Conservation (phyloP, 2,888 invertebrate species). For the Leptopterna dolabrata region DNA sequence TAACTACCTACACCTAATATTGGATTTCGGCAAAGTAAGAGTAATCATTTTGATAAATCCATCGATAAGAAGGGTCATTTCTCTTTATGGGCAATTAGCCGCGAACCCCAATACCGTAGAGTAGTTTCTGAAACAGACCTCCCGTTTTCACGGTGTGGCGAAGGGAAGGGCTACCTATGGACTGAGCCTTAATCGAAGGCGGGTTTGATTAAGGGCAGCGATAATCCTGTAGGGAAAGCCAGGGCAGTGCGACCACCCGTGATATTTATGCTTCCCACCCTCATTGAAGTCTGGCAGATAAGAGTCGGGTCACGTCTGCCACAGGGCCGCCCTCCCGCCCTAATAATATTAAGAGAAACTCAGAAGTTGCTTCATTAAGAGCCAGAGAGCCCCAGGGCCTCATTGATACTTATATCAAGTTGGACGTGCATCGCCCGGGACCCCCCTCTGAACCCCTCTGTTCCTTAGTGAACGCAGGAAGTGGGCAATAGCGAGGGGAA, state of each 20-base stretch:
- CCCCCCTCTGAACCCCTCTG: neutral
- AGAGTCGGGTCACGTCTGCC: slow-evolving; percentile 18
- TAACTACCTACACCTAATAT: too few species aligned
- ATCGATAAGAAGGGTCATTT: neutral
- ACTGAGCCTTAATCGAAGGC: neutral
- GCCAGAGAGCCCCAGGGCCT: slow-evolving; percentile 27
- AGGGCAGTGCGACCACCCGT: neutral
- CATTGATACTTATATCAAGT: slow-evolving; percentile 45
- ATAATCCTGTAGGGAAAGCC: neutral
- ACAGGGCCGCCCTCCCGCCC: neutral
- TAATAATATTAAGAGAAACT: slow-evolving; percentile 51
- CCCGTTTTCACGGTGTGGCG: neutral
- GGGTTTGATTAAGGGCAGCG: neutral
- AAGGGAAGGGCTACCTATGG: neutral
- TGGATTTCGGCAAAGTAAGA: neutral
- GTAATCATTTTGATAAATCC: neutral
- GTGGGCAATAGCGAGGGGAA: too few species aligned
- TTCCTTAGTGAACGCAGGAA: too few species aligned
- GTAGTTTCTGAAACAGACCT: neutral
- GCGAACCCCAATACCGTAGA: neutral
- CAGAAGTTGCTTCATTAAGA: slow-evolving; percentile 48
- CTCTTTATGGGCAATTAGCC: neutral
- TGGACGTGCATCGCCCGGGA: neutral
- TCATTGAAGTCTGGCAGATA: slow-evolving; percentile 8
- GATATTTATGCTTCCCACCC: slow-evolving; percentile 3